Base-by-base conservation (phyloP, 2,888 invertebrate genomes). In the Andrena flavipes region DNA sequence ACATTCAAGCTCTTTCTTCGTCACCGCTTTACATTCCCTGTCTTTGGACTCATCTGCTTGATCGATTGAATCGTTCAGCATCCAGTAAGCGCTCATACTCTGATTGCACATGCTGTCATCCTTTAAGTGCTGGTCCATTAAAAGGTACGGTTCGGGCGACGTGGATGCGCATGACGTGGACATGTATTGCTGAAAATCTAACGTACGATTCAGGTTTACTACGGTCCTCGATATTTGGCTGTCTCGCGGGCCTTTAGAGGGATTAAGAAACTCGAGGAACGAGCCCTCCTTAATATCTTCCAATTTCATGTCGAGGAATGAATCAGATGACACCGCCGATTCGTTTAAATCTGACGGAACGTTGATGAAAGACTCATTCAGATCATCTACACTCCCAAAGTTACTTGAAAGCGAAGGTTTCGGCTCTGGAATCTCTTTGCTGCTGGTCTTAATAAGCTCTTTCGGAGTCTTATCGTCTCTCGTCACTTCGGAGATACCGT, bases 121-220 rank as follows among this genome's bases (percentile, higher is more conserved):
- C 29, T 54, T 26, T 1, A 48, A 76, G 16, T 77, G 62, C 2
- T 69, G 62, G 2, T 84, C 69, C 49, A 77, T 64, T 30, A 70
- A 65, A 48, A 64, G 77, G 20, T 75, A 74, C 23, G 83, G 79
- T 16, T 73, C 76, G 3, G 86, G 87, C 0, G 84, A 86, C 7
- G 86, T 88, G 1, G 87, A 84, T 16, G 84, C 80, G 26, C 72
- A 72, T 0, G 83, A 86, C 30, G 65, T 16, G 2, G 83, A 80
- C 35, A 75, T 54, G 30, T 54, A 67, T 0, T 54, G 2, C 13
- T 75, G 70, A 13, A 71, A 62, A 65, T 84, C 62, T 60, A 79
- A 72, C 33, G 51, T 62, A 4, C 49, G 60, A 62, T 67, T 59
- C n/a, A 76, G n/a, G 62, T 54, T 56, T 30, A 72, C 29, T 5